Base-by-base conservation (phyloP, 2,797 vertebrate species). In the Rhabdomys pumilio region DNA sequence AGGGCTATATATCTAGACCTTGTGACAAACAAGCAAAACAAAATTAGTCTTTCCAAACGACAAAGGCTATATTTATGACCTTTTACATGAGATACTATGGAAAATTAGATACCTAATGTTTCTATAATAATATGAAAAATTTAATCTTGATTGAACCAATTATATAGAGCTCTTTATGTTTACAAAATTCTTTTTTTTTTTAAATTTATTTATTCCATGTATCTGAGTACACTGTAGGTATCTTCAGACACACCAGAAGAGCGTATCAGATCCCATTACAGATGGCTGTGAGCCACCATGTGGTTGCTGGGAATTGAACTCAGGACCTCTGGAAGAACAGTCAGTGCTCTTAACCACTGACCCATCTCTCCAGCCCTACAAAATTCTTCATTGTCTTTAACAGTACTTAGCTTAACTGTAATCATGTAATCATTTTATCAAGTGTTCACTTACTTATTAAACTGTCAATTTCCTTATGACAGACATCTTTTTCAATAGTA, bases 111-210 rank as follows among this genome's bases (percentile, higher is more conserved):
- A 31, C 69, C 90, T 73, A 94, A 29, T 80, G 63, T 31, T 79
- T 55, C 50, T 61, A 86, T 83, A 86, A 83, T 75, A 85, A 89
- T 15, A 2, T 94, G 69, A 96, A 97, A 65, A 97, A 92, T 82
- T 53, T 53, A 94, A 97, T 85, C 50, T 96, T 96, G 41, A 15
- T 14, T 83, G 50, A 97, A 89, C 41, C 63, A 93, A 93, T 53
- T n/a, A n/a, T n/a, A 95, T 1, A 90, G 2, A 94, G 79, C 14
- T 89, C 61, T n/a, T 47, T 50, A 11, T 34, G 72, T 41, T 91
- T 81, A 92, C 4, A 22, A 65, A 90, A 93, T 38, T 75, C 34
- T 89, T 41, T 50, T 50, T 50, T 50, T 50, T 50, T 50, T 50
- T 8, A 50, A 10, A 50, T 50, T 50, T 50, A 50, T 50, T 50